These are phyloP conservation scores for Leptodactylus fallax DNA, from an alignment of 2,797 vertebrate genomes.

Conservation along the genomic window DNA sequence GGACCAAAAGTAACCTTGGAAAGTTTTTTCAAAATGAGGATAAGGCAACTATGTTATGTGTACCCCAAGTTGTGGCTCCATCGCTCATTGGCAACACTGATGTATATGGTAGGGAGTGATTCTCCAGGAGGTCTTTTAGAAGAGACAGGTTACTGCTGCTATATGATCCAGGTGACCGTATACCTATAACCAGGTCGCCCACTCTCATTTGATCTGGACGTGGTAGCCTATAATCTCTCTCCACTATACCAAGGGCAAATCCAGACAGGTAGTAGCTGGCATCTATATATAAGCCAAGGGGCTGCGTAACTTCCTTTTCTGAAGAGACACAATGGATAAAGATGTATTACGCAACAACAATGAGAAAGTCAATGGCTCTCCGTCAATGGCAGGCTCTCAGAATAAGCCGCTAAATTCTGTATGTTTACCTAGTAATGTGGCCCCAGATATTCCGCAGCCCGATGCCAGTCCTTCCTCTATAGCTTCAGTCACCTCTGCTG, in stretches of 20 bases:
- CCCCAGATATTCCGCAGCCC: constrained; percentile 83
- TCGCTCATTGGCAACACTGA: constrained; percentile 77
- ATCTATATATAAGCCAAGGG: constrained; percentile 70
- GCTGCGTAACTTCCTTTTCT: constrained; percentile 83
- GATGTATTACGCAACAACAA: too few relatives aligned
- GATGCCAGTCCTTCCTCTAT: constrained; percentile 81
- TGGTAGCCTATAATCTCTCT: constrained; percentile 77
- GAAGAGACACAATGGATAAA: background rate
- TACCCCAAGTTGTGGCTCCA: constrained; percentile 79
- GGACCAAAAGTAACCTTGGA: background rate
- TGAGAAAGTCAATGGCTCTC: too few relatives aligned
- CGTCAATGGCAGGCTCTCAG: too few relatives aligned
- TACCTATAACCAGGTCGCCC: constrained; percentile 83
- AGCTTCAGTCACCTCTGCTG: constrained; percentile 74
- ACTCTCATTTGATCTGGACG: constrained; percentile 74
- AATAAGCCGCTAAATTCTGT: too few relatives aligned
- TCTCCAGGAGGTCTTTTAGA: constrained; percentile 81
- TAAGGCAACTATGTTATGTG: background rate
- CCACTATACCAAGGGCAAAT: constrained; percentile 85
- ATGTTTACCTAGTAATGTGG: constrained; percentile 81
- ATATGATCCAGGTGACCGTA: constrained; percentile 82
- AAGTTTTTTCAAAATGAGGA: background rate
- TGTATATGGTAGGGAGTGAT: constrained; percentile 72
- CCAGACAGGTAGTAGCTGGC: constrained; percentile 85
- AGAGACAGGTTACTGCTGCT: constrained; percentile 82